A percentile compares a stretch with the other conserved stretches of the same genome.
Evolutionary conservation across 2,797 vertebrate genomes (phyloP).

Genomic region (Helarctos malayanus): DNA sequence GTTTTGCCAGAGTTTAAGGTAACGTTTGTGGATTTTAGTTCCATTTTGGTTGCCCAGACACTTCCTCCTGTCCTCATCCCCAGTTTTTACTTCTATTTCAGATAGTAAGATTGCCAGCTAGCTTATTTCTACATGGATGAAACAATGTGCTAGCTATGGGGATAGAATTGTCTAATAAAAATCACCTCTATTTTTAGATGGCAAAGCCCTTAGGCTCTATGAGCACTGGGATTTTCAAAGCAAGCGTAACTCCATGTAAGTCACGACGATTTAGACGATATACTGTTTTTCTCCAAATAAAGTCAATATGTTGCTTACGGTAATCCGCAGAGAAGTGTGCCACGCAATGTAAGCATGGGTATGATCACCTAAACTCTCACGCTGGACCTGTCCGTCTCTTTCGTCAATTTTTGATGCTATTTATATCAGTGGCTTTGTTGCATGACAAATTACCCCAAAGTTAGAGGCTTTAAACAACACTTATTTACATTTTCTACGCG

Average conservation of each 20-base stretch:
- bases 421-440: background rate
- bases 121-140: background rate
- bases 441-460: background rate
- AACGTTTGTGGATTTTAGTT: background rate
- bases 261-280: background rate
- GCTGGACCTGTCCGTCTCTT: background rate
- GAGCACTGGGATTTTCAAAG: background rate
- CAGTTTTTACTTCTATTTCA: constrained; percentile 14
- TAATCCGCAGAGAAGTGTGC: background rate
- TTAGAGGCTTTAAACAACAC: background rate
- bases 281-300: constrained; percentile 15
- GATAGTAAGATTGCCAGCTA: background rate
- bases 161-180: constrained; percentile 22
- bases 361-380: background rate
- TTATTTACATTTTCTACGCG: background rate
- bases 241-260: background rate
- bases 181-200: constrained; percentile 7
- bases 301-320: background rate
- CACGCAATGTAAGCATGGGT: background rate
- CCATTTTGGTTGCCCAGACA: background rate
- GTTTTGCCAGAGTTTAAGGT: background rate
- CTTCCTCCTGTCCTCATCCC: background rate
- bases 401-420: background rate
- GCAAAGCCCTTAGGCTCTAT: background rate
- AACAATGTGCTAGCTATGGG: background rate